Percentiles rank a stretch among this genome's conserved stretches.
Conservation (phyloP, 2,888 invertebrate species). For the Theodoxus fluviatilis region DNA sequence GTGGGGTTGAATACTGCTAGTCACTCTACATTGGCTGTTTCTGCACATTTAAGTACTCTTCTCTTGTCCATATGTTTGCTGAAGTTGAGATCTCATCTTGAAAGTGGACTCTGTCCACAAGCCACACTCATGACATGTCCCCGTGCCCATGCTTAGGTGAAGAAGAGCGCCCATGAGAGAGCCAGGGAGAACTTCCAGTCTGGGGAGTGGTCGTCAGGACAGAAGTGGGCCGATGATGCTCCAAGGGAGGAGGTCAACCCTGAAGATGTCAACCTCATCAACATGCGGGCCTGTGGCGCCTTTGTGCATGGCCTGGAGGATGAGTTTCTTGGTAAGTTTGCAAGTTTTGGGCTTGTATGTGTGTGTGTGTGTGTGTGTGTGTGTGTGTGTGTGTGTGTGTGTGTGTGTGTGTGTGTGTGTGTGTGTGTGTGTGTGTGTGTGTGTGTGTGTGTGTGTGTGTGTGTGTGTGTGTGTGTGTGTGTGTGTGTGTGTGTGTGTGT, state of each 20-base stretch:
- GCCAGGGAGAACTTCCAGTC: slow-evolving; percentile 82
- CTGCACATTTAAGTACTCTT: no score
- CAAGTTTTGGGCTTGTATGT: not conserved
- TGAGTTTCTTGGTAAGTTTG: slow-evolving; percentile 80
- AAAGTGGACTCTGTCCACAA: no score
- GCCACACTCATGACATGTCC: no score
- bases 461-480: no score
- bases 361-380: no score
- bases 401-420: not conserved
- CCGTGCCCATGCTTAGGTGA: slow-evolving; percentile 70
- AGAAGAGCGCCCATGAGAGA: slow-evolving; percentile 83
- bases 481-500: no score
- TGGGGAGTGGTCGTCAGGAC: slow-evolving; percentile 91
- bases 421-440: not conserved
- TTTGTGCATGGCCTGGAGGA: slow-evolving; percentile 98
- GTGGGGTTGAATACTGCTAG: no score
- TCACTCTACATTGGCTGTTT: no score
- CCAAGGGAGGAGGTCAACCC: slow-evolving; percentile 80
- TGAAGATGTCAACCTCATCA: slow-evolving; percentile 80
- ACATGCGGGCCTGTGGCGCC: slow-evolving; percentile 95
- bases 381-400: not conserved
- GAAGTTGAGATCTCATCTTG: no score
- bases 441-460: no score
- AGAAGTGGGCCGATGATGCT: slow-evolving; percentile 85
- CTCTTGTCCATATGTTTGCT: no score